These are phyloP conservation scores for Orthosia cruda DNA, from an alignment of 2,888 invertebrate species.

Conservation along the genomic window DNA sequence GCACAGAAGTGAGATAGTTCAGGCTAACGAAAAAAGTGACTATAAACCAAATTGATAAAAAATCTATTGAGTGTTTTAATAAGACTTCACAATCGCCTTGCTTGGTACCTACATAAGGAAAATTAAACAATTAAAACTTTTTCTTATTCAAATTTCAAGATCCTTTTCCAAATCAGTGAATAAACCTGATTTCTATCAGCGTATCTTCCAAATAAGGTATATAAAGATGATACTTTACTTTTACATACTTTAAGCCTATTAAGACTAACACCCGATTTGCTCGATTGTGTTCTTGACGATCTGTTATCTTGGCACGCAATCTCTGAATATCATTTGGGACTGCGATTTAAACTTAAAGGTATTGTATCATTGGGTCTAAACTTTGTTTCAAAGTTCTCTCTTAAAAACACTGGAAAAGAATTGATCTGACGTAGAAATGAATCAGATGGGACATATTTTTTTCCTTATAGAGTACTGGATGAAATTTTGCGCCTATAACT, in stretches of 20 bases:
- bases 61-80: background rate
- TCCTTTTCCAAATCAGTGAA: constrained; percentile 17
- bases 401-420: constrained; percentile 2
- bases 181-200: constrained; percentile 21
- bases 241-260: constrained; percentile 54
- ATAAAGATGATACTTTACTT: constrained; percentile 35
- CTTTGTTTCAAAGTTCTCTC: constrained; percentile 37
- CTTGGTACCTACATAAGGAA: background rate
- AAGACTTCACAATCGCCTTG: too few relatives aligned
- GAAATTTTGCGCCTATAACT: background rate
- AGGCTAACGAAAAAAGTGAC: background rate
- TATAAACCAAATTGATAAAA: background rate
- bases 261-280: constrained; percentile 51
- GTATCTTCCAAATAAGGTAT: constrained; percentile 25
- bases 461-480: background rate
- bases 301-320: constrained; percentile 54
- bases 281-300: constrained; percentile 56
- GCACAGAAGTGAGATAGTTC: too few relatives aligned
- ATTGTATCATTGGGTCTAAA: constrained; percentile 35
- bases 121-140: constrained; percentile 5
- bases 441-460: background rate
- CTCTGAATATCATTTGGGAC: constrained; percentile 55
- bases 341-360: constrained; percentile 48
- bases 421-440: background rate
- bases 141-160: constrained; percentile 5